These are phyloP conservation scores for Nesospiza acunhae DNA, from an alignment of 2,113 vertebrate species.

Conservation along the genomic window DNA sequence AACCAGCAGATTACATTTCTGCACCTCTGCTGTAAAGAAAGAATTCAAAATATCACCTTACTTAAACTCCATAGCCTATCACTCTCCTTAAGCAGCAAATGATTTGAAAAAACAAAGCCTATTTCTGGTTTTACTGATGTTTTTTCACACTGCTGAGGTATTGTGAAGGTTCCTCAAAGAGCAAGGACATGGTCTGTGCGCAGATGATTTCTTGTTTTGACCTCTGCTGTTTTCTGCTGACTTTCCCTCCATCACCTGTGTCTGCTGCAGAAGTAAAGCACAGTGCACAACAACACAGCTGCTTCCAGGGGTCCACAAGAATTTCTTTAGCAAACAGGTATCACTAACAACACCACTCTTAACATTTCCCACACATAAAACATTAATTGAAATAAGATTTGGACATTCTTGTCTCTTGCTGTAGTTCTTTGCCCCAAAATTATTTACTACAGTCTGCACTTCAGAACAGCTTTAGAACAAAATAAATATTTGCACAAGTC, in stretches of 20 bases:
- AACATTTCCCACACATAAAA: neutral
- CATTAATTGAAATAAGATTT: neutral
- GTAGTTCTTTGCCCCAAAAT: neutral
- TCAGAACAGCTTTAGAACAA: neutral
- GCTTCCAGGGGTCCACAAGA: neutral
- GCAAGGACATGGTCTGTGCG: neutral
- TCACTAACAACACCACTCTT: neutral
- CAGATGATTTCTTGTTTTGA: neutral
- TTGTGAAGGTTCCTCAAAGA: neutral
- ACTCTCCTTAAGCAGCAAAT: neutral
- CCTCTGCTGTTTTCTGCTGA: neutral
- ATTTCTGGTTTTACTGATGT: neutral
- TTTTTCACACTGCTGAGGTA: neutral
- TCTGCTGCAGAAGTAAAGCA: neutral
- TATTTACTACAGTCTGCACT: neutral
- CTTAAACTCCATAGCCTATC: neutral
- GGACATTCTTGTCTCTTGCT: neutral
- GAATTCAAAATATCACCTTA: neutral
- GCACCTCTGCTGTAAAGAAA: neutral
- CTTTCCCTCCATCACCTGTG: neutral
- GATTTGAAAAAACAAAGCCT: neutral
- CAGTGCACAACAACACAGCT: neutral
- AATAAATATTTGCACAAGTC: accelerated
- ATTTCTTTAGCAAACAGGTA: neutral
- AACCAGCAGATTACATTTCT: neutral